Base-by-base conservation (phyloP, 92 coral and sea anemone species). In the Epizoanthus ramosus region DNA sequence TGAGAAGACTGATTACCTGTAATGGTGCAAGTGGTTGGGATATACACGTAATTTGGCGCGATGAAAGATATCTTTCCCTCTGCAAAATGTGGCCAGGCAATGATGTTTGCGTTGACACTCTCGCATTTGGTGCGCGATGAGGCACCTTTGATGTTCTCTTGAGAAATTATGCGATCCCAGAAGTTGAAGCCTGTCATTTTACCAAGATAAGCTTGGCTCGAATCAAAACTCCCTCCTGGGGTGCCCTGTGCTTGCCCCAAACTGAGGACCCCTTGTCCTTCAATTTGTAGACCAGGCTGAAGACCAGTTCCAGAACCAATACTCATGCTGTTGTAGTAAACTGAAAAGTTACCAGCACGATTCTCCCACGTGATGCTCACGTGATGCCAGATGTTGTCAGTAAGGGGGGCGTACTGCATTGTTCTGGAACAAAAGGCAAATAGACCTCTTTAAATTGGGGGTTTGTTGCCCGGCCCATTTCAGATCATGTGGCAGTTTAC, bases 301-400 rank as follows among this genome's bases (percentile, higher is more conserved):
- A 77, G 59, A 3, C 75, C 75, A 0, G 60, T 21, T 0, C 74
- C 80, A 8, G 65, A 14, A 9, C 7, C 82, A 9, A 15, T 37
- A 4, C 23, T 0, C 16, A 28, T 39, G 22, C 95, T 92, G 33
- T 92, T 83, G 24, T 83, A 39, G 72, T 82, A 92, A 15, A 92
- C 19, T 56, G 83, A 57, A 64, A 52, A 84, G 14, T 21, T 53
- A 6, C 95, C 95, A 5, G 57, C 73, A 0, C 24, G 6, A 35
- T 74, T 92, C n/a, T 80, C 87, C 92, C 92, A 92, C 4, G 92
- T 86, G 58, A 92, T 72, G 9, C 80, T 86, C 50, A 92, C 75
- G 71, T 89, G 92, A 57, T 92, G 91, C 95, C 95, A 92, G 0
- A 71, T n/a, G 15, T 22, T 71, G 57, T 71, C 75, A 45, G 8